These are phyloP conservation scores for Wiebesia pumilae DNA, from an alignment of 1,140 invertebrate species.

Conservation along the genomic window DNA sequence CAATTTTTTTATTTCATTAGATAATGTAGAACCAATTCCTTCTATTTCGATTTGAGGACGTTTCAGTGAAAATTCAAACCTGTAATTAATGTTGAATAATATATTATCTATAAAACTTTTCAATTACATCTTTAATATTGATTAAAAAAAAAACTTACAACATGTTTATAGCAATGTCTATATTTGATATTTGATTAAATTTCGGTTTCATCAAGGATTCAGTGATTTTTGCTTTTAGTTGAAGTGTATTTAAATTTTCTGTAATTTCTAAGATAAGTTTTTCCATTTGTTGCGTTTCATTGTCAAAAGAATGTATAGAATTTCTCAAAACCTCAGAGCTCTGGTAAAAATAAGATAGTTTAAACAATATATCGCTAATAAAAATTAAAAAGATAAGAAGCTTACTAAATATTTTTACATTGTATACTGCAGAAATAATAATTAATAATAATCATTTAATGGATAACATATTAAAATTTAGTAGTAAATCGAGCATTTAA, in stretches of 20 bases:
- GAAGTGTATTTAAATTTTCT: background rate
- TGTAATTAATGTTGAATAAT: background rate
- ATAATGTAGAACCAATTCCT: background rate
- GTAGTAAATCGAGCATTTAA: no score
- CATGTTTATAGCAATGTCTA: constrained; percentile 33
- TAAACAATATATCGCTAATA: constrained; percentile 10
- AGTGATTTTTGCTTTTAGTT: background rate
- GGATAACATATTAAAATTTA: no score
- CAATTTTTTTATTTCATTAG: constrained; percentile 31
- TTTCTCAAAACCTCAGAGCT: background rate
- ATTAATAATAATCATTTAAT: no score
- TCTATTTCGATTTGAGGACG: constrained; percentile 37
- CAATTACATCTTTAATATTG: background rate
- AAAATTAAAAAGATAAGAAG: background rate
- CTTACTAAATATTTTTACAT: background rate
- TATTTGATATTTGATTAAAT: background rate
- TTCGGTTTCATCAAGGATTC: constrained; percentile 21
- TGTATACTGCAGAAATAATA: background rate
- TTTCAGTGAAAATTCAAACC: constrained; percentile 43
- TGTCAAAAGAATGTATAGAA: constrained; percentile 22
- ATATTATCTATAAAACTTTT: background rate
- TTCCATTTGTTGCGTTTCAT: background rate
- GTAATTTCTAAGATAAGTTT: background rate
- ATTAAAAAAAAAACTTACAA: constrained; percentile 24
- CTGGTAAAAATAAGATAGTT: constrained; percentile 27